phyloP scores from a whole-genome alignment of 2,797 vertebrate genomes.

The Amblyraja radiata region DNA sequence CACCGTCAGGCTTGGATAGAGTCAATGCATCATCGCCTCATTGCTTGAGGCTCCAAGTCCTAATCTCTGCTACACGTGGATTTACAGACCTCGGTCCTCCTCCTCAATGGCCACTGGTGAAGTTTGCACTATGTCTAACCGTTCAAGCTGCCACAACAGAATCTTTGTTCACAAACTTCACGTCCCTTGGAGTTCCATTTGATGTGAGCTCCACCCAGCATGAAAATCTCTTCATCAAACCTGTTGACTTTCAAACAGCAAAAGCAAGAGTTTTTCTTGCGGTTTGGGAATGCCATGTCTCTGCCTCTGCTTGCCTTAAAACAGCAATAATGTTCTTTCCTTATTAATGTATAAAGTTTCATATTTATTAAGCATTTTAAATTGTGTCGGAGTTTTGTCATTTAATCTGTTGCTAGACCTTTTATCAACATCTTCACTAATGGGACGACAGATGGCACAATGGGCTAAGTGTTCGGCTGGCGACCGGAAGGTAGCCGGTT shows the following conservation, averaged over 20 bases:
- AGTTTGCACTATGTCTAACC: neutral
- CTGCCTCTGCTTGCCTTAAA: constrained; percentile 37
- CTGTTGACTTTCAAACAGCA: neutral
- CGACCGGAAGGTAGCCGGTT: no score
- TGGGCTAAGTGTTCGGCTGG: no score
- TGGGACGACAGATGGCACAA: no score
- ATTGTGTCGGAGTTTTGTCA: constrained; percentile 50
- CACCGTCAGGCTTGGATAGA: neutral
- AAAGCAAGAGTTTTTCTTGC: neutral
- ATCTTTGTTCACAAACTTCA: neutral
- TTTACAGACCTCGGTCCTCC: neutral
- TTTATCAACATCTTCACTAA: neutral
- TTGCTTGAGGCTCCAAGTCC: neutral
- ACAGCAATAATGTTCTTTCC: constrained; percentile 41
- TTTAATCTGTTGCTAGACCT: neutral
- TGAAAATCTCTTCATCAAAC: neutral
- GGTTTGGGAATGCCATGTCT: neutral
- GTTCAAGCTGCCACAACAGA: neutral
- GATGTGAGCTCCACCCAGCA: neutral
- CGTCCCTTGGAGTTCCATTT: neutral
- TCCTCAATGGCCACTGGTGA: neutral
- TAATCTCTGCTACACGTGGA: neutral
- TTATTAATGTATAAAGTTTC: constrained; percentile 55
- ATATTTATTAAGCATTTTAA: constrained; percentile 72
- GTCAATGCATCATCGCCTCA: neutral